phyloP scores from a whole-genome alignment of 2,113 vertebrate genomes.

The Callipepla californica region DNA sequence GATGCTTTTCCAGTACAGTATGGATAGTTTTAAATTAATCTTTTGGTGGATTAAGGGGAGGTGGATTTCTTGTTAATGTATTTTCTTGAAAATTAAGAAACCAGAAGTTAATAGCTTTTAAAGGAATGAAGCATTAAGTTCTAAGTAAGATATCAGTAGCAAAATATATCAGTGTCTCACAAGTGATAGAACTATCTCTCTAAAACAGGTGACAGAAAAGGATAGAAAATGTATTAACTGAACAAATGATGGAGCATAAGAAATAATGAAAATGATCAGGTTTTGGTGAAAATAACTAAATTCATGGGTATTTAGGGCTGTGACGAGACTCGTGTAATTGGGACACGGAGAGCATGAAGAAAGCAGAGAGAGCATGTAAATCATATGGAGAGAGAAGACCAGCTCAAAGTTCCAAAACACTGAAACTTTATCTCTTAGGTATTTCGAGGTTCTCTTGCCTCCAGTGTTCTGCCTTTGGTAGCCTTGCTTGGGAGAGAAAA shows the following conservation, averaged over 20 bases:
- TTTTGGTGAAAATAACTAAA: not conserved
- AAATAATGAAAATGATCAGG: not conserved
- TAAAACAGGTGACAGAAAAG: not conserved
- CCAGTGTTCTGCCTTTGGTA: not conserved
- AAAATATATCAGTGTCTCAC: not conserved
- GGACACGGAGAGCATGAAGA: not conserved
- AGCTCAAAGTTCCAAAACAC: not conserved
- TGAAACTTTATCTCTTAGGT: not conserved
- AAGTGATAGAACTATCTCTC: not conserved
- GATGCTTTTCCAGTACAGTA: not conserved
- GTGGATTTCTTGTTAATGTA: not conserved
- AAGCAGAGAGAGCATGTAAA: not conserved
- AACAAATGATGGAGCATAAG: not conserved
- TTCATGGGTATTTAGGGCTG: not conserved
- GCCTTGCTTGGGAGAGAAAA: not conserved
- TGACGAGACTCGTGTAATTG: not conserved
- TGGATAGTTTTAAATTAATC: not conserved
- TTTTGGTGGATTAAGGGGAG: not conserved
- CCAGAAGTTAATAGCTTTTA: not conserved
- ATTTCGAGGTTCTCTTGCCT: fast-evolving
- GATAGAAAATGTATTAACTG: not conserved
- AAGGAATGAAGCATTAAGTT: not conserved
- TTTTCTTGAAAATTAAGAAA: not conserved
- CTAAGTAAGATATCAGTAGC: not conserved
- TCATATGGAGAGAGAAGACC: not conserved